phyloP scores from a whole-genome alignment of 2,888 invertebrate species.

The Agrochola litura region DNA sequence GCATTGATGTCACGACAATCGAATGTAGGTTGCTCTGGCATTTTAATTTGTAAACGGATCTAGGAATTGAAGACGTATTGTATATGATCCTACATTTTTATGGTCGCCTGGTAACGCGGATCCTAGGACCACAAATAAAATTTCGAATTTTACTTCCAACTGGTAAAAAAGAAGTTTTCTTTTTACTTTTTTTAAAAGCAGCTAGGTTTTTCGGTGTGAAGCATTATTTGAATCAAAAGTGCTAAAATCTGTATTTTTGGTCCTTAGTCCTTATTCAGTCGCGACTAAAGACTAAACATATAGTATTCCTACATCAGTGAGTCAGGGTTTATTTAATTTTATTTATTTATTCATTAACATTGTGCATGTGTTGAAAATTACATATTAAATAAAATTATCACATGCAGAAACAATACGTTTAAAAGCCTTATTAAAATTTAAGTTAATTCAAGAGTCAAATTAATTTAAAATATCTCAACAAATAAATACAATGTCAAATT shows the following conservation, averaged over 20 bases:
- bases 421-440: too few species aligned
- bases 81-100: slow-evolving; percentile 7
- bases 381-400: too few species aligned
- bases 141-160: neutral
- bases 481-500: too few species aligned
- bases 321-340: too few species aligned
- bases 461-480: too few species aligned
- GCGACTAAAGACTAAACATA: neutral
- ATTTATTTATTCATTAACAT: too few species aligned
- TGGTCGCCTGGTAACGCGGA: slow-evolving; percentile 18
- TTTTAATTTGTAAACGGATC: slow-evolving; percentile 60
- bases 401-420: too few species aligned
- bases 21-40: slow-evolving; percentile 44
- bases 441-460: too few species aligned
- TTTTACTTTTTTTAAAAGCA: neutral
- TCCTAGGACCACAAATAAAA: slow-evolving; percentile 3
- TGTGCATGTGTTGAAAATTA: too few species aligned
- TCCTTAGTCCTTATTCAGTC: neutral
- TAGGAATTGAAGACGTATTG: slow-evolving; percentile 34
- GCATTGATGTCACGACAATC: slow-evolving; percentile 50
- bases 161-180: neutral
- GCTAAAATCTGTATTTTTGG: neutral
- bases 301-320: neutral
- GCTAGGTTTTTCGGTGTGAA: neutral
- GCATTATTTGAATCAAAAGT: too few species aligned